Conservation (phyloP, 2,888 invertebrate species). For the Entomobrya multifasciata region DNA sequence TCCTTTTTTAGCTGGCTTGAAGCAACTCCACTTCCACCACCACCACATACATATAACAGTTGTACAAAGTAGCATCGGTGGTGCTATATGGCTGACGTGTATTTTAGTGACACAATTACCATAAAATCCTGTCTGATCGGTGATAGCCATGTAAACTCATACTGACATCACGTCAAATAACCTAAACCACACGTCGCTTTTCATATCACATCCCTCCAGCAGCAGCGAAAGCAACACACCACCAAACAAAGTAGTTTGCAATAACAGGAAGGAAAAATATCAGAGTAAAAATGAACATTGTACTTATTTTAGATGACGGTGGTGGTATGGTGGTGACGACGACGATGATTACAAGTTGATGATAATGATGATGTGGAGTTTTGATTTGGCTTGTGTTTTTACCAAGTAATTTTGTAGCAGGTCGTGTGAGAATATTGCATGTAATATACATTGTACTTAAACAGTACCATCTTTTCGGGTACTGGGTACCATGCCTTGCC, state of each 20-base stretch:
- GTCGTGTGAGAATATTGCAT: too few species aligned
- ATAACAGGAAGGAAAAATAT: slow-evolving; percentile 21
- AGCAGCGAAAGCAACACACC: slow-evolving; percentile 22
- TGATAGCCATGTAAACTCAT: slow-evolving; percentile 76
- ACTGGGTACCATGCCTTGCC: slow-evolving; percentile 43
- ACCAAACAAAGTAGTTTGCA: slow-evolving; percentile 24
- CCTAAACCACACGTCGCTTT: slow-evolving; percentile 65
- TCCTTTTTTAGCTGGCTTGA: slow-evolving; percentile 43
- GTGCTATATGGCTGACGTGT: slow-evolving; percentile 28
- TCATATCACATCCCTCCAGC: slow-evolving; percentile 69
- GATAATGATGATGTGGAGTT: too few species aligned
- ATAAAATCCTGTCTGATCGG: slow-evolving; percentile 75
- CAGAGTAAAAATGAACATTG: slow-evolving; percentile 44
- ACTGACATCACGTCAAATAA: slow-evolving; percentile 73
- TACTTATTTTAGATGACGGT: slow-evolving; percentile 36
- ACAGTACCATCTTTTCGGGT: slow-evolving; percentile 54
- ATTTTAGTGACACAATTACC: slow-evolving; percentile 73
- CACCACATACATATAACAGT: slow-evolving; percentile 18
- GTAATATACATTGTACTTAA: background rate
- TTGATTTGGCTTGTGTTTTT: too few species aligned
- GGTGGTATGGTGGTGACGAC: background rate
- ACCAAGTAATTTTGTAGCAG: too few species aligned
- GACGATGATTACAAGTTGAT: too few species aligned
- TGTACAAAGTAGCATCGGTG: background rate
- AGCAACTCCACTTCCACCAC: too few species aligned